Evolutionary conservation across 2,113 vertebrate genomes (phyloP), one percentile per base, ranked within the genome.

Genomic region (Platichthys stellatus): DNA sequence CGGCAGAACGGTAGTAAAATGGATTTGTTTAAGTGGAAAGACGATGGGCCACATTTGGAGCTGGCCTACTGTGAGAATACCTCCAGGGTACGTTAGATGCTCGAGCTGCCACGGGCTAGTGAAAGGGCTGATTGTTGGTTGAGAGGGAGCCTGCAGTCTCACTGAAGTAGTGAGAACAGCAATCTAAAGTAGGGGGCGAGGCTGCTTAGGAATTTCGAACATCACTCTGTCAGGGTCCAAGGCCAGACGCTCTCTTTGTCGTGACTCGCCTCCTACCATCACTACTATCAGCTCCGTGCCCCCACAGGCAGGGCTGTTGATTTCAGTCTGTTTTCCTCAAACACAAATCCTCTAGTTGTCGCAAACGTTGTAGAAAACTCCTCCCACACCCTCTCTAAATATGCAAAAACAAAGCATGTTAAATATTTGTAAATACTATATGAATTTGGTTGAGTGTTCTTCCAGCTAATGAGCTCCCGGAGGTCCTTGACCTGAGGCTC

Each of bases 121-220:
- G 90, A 90, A 90, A 69, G 74, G 78, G 43, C 69, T 38, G 82
- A 91, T 93, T 93, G 93, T 93, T 88, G 83, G 56, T 78, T 38
- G 61, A 86, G 81, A 88, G 64, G 79, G 24, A 81, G 86, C 69
- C 70, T 81, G 69, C 61, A 66, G 17, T 69, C 69, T 81, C 18
- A 69, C 65, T 83, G 60, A 76, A 83, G 83, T 59, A 61, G 77
- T 63, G 54, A 63, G 65, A 83, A 54, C 59, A 21, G 72, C 76
- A 69, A 66, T 38, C 83, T 80, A 71, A 63, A 53, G 57, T 68
- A 61, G 72, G 76, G 74, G 82, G 81, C 21, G 84, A 80, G 88
- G 84, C 88, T 72, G 63, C 87, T 49, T 69, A 87, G 91, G 92
- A 93, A 92, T 93, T 86, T 88, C 18, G 1, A 86, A 81, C 87